These are phyloP conservation scores for Centropus bengalensis DNA, from an alignment of 2,113 vertebrate genomes.

Conservation along the genomic window DNA sequence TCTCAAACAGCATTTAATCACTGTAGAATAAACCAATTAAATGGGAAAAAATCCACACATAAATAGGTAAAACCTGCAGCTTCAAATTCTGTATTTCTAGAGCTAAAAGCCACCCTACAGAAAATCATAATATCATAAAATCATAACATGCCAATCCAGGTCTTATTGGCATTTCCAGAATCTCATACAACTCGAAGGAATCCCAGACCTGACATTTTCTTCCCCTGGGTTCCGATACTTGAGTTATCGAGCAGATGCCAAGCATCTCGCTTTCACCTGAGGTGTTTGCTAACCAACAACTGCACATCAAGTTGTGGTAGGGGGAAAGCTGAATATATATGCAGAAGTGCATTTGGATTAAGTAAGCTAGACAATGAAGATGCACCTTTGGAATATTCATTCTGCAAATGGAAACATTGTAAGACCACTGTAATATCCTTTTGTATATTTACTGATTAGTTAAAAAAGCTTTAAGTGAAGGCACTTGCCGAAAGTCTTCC, in stretches of 20 bases:
- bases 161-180: not conserved
- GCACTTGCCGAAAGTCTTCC: not conserved
- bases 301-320: not conserved
- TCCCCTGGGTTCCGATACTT: not conserved
- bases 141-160: fast-evolving
- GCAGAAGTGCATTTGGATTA: not conserved
- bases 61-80: not conserved
- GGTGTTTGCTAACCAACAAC: not conserved
- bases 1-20: not conserved
- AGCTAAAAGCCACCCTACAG: not conserved
- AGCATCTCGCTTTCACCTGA: not conserved
- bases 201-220: not conserved
- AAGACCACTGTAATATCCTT: not conserved
- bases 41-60: not conserved
- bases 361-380: not conserved
- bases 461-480: not conserved
- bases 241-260: not conserved
- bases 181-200: not conserved
- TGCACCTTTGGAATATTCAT: not conserved
- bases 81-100: not conserved
- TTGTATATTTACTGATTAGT: not conserved
- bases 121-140: not conserved
- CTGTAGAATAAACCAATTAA: not conserved
- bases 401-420: not conserved
- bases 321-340: not conserved